Base-by-base conservation (phyloP, 2,113 vertebrate genomes). In the Rhizomys pruinosus region DNA sequence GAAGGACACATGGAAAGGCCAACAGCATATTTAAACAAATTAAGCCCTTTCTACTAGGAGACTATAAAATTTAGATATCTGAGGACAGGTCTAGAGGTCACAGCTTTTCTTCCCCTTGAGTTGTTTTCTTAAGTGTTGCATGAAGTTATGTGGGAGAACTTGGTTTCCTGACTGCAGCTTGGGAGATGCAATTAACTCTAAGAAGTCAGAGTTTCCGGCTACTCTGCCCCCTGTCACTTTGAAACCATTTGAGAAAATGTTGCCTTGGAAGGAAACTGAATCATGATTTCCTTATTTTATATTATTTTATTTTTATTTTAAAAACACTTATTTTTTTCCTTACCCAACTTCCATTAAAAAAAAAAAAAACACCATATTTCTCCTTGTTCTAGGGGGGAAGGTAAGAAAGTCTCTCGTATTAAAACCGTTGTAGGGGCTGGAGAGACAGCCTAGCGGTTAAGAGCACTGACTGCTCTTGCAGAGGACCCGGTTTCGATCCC, bases 11-110 rank as follows among this genome's bases (percentile, higher is more conserved):
- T 7, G 82, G 64, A 29, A 90, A 59, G 0, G 10, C 42, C 20
- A 16, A 15, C 29, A 47, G 77, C 89, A 32, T 29, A 77, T 87
- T 92, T 71, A 86, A 81, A 77, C 37, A 96, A 68, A 92, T 72
- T 29, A 80, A 87, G n/a, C 10, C 47, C 72, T 92, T 92, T 61
- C 17, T 39, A 77, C 9, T 32, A 39, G 23, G 66, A 76, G 44
- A 87, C 52, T 61, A 92, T 90, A 42, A 37, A 68, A 91, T 88
- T 47, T 57, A 55, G 84, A 20, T 44, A 73, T 47, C 47, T 3
- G 5, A 73, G 37, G 16, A 19, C 12, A 85, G 47, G 27, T 52
- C 37, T 16, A 37, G 32, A 84, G 87, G 25, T 72, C 78, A 37
- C 23, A 85, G 73, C 20, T 69, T 90, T 81, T 23, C 5, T 25